Conservation (phyloP, 2,888 invertebrate genomes). For the Heliconius hortense region DNA sequence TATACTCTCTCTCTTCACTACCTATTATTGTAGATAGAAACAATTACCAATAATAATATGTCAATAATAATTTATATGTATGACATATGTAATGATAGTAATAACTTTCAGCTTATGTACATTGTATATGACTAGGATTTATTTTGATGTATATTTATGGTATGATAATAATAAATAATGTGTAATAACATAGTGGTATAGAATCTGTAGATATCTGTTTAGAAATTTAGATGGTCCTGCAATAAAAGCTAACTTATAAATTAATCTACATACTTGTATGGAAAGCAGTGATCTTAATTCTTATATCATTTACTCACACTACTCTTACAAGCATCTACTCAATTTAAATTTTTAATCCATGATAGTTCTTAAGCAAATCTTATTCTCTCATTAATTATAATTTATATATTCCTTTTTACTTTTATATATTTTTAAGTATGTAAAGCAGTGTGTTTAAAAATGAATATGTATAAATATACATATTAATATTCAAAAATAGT, state of each 20-base stretch:
- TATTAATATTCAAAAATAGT: too few species aligned
- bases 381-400: too few species aligned
- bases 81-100: neutral
- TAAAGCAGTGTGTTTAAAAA: too few species aligned
- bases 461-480: too few species aligned
- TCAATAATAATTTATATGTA: too few species aligned
- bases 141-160: neutral
- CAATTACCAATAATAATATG: too few species aligned
- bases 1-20: too few species aligned
- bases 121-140: neutral
- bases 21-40: too few species aligned
- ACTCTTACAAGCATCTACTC: neutral
- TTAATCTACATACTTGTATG: neutral
- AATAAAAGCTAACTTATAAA: neutral
- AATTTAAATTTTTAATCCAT: neutral
- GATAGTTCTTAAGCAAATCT: neutral
- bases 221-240: neutral
- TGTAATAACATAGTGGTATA: neutral
- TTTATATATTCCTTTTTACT: too few species aligned
- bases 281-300: conserved; percentile 7
- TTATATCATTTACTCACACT: conserved; percentile 1
- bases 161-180: neutral
- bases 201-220: too few species aligned
- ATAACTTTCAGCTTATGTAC: neutral
- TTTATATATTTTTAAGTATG: too few species aligned